A percentile compares a stretch with the other conserved stretches of the same genome.
Evolutionary conservation across 2,797 vertebrate species (phyloP).

Genomic region (Cyprinodon diabolis): DNA sequence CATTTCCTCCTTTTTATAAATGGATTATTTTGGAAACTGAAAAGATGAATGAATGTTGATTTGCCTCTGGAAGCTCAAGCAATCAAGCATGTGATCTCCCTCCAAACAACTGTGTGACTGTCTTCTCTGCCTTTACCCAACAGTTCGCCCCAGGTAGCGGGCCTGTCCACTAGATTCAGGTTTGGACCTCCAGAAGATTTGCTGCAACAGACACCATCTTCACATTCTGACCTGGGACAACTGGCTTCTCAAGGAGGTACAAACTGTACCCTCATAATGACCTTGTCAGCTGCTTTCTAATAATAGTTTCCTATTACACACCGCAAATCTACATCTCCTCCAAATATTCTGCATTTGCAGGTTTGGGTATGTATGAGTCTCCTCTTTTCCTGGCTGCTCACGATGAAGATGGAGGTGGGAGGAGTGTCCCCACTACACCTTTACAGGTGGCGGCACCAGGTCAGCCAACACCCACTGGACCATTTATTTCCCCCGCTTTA

Average conservation of each 20-base stretch:
- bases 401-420: slow-evolving; percentile 95
- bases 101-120: neutral
- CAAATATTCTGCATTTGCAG: slow-evolving; percentile 66
- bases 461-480: slow-evolving; percentile 45
- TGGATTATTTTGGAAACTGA: neutral
- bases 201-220: slow-evolving; percentile 90
- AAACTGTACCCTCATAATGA: neutral
- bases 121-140: slow-evolving; percentile 16
- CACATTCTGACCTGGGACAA: slow-evolving; percentile 95
- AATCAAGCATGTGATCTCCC: neutral
- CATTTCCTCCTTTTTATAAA: neutral
- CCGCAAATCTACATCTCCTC: neutral
- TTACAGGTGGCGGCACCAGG: slow-evolving; percentile 95
- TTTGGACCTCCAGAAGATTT: slow-evolving; percentile 96
- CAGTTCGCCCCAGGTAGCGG: slow-evolving; percentile 96
- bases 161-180: slow-evolving; percentile 92
- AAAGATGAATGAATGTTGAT: neutral
- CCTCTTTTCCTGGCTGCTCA: slow-evolving; percentile 93
- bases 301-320: neutral
- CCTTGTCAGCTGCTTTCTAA: neutral
- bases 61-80: neutral
- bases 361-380: slow-evolving; percentile 97
- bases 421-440: slow-evolving; percentile 96
- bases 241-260: slow-evolving; percentile 98
- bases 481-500: neutral